Evolutionary conservation across 2,797 vertebrate species (phyloP), one percentile per base, ranked within the genome.

Genomic region (Silurus lanzhouensis): DNA sequence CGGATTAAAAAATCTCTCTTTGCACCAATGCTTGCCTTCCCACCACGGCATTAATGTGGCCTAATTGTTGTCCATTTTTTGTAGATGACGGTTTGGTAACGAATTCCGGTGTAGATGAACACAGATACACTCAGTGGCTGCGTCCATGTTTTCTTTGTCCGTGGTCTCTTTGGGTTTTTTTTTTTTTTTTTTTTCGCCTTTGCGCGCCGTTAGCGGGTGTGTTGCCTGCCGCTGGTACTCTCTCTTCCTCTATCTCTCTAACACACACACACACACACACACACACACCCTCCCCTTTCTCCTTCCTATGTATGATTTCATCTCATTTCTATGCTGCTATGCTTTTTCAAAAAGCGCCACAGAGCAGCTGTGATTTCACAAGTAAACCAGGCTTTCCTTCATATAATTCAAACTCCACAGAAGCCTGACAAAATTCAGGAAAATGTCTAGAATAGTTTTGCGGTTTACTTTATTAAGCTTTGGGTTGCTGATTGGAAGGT

Each of bases 131-230:
- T 92, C 92, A 89, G 91, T 89, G 93, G 92, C 92, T 86, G 92
- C 93, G 84, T 91, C 95, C 95, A 95, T 96, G 88, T 95, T 95
- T 91, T 92, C 94, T 95, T 96, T 96, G 95, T 96, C 95, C 92
- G 91, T 88, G 68, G 90, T 82, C 91, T 88, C 89, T 91, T 46
- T 85, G 66, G 22, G 63, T 83, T 9, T 15, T 55, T 15, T 84
- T 19, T 13, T 90, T 84, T 82, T 89, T 88, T 86, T 91, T 92
- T 92, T 91, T 92, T 92, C 90, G 91, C 90, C 90, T 90, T 19
- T 91, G 93, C 92, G 93, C 93, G 93, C 93, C 85, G 93, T 94
- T 95, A 94, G 94, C 95, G 95, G 95, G 95, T 95, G 94, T 95
- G 93, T 95, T 95, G 95, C 91, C 91, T 89, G 90, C 92, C 81